phyloP scores from a whole-genome alignment of 1,140 invertebrate species.

The Heliconius hewitsoni region DNA sequence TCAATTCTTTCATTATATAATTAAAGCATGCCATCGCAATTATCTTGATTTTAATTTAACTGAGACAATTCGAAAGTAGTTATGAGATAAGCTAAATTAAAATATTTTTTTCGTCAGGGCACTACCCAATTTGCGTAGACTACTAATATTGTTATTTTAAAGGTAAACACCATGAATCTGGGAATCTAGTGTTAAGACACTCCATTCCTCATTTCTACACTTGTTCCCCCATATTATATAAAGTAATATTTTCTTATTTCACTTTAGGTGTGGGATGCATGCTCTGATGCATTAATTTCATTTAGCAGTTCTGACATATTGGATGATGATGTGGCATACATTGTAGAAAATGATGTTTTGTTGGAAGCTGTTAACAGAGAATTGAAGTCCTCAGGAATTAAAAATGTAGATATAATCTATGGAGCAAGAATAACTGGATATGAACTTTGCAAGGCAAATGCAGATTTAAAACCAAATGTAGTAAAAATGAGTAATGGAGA shows the following conservation, averaged over 20 bases:
- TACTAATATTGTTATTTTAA: background rate
- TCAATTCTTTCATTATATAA: no score
- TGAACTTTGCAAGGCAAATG: conserved; percentile 45
- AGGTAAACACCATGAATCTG: no score
- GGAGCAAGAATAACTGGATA: conserved; percentile 66
- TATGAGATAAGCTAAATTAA: background rate
- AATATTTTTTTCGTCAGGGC: background rate
- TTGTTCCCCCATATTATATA: no score
- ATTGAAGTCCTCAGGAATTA: conserved; percentile 49
- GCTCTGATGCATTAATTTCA: conserved; percentile 92
- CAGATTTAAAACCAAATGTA: conserved; percentile 39
- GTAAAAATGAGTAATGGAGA: conserved; percentile 83
- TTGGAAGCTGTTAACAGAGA: conserved; percentile 86
- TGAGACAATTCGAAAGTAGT: no score
- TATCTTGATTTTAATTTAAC: no score
- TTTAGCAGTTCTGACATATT: conserved; percentile 90
- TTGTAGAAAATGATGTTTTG: conserved; percentile 97
- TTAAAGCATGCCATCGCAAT: no score
- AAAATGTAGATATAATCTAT: conserved; percentile 68
- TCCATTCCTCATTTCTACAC: no score
- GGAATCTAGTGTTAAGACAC: no score
- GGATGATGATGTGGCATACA: conserved; percentile 90
- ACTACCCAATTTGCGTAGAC: no score
- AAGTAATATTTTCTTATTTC: conserved; percentile 29
- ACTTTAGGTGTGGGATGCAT: conserved; percentile 93